These are phyloP conservation scores for Hybos culiciformis DNA, from an alignment of 2,888 invertebrate genomes.

Conservation along the genomic window DNA sequence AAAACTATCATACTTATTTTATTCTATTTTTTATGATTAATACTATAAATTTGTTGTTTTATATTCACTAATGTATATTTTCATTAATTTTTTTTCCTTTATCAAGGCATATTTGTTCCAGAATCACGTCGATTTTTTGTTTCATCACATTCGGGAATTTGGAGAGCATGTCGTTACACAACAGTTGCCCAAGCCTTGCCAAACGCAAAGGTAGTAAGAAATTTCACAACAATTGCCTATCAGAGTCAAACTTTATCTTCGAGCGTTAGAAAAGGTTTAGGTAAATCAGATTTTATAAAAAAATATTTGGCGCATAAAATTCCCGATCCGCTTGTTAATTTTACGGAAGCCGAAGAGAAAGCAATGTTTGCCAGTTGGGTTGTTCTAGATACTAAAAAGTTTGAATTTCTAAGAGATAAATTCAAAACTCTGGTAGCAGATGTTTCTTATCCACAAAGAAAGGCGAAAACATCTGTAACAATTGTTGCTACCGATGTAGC, in stretches of 20 bases:
- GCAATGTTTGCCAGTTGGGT: slow-evolving; percentile 34
- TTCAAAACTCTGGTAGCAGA: slow-evolving; percentile 24
- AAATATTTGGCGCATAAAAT: slow-evolving; percentile 21
- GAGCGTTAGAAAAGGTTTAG: slow-evolving; percentile 25
- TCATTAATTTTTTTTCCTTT: slow-evolving; percentile 2
- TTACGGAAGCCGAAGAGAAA: slow-evolving; percentile 25
- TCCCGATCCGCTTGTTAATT: slow-evolving; percentile 17
- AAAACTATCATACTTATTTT: neutral
- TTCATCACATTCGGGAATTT: slow-evolving; percentile 55
- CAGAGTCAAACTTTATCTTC: slow-evolving; percentile 21
- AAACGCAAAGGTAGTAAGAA: slow-evolving; percentile 41
- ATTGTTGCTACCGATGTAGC: slow-evolving; percentile 27
- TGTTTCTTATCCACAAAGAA: slow-evolving; percentile 8
- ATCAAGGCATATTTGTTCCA: slow-evolving; percentile 43
- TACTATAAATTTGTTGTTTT: neutral
- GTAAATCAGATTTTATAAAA: slow-evolving; percentile 23
- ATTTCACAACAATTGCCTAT: slow-evolving; percentile 39
- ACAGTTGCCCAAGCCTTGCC: slow-evolving; percentile 34
- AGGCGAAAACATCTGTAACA: slow-evolving; percentile 22
- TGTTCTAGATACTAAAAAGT: slow-evolving; percentile 25
- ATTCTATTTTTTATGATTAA: neutral
- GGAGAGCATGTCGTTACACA: slow-evolving; percentile 39
- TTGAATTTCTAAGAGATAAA: slow-evolving; percentile 23
- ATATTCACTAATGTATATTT: neutral
- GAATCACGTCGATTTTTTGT: slow-evolving; percentile 45